phyloP scores from a whole-genome alignment of 1,140 invertebrate genomes.

The Apocrypta bakeri region DNA sequence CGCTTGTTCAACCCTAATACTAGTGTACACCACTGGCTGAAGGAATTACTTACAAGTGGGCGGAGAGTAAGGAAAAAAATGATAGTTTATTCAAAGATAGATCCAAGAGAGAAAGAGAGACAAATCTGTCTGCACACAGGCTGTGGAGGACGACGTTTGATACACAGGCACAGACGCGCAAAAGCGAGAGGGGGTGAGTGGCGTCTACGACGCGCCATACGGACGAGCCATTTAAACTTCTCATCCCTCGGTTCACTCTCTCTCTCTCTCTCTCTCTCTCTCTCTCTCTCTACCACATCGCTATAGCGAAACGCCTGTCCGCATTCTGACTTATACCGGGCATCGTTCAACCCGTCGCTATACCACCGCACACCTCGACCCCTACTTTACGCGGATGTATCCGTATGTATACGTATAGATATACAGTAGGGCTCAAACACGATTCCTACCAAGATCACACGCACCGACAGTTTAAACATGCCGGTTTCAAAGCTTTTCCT shows the following conservation, averaged over 20 bases:
- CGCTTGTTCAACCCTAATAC: background rate
- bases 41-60: background rate
- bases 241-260: conserved; percentile 62
- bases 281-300: background rate
- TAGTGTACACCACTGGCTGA: background rate
- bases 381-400: background rate
- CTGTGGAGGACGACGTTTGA: background rate
- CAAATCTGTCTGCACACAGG: conserved; percentile 14
- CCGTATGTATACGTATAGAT: background rate
- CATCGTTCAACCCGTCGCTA: conserved; percentile 72
- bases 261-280: background rate
- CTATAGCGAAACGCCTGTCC: conserved; percentile 71
- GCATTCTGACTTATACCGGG: conserved; percentile 75
- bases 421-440: background rate
- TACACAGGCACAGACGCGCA: background rate
- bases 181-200: conserved; percentile 25
- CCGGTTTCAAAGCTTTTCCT: conserved; percentile 27
- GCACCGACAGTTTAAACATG: conserved; percentile 43
- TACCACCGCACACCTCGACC: conserved; percentile 8
- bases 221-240: conserved; percentile 76
- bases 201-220: conserved; percentile 69
- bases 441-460: conserved; percentile 43
- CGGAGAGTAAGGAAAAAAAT: conserved; percentile 13
- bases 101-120: conserved; percentile 18
- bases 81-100: conserved; percentile 16